phyloP scores from a whole-genome alignment of 2,888 invertebrate genomes.

The Athalia rosae region DNA sequence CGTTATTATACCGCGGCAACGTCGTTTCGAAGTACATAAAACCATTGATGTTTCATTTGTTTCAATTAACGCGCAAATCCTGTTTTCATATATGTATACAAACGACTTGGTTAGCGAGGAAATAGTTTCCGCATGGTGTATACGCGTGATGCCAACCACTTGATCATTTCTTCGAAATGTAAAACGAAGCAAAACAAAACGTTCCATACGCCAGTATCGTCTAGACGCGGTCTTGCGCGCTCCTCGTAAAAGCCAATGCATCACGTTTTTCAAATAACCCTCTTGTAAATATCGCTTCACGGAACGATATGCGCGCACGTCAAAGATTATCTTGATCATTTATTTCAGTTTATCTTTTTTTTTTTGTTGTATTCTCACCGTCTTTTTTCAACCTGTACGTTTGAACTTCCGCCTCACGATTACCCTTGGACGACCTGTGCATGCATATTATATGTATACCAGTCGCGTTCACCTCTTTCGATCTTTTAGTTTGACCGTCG shows the following conservation, averaged over 20 bases:
- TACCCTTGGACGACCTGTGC: no score
- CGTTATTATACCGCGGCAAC: background rate
- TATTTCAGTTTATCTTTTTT: no score
- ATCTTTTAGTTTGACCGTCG: conserved; percentile 1
- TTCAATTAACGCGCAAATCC: background rate
- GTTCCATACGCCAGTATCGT: conserved; percentile 8
- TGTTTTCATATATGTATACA: background rate
- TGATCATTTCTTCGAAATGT: conserved; percentile 17
- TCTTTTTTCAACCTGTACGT: no score
- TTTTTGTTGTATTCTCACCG: no score
- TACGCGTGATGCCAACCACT: background rate
- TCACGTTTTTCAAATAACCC: conserved; percentile 8
- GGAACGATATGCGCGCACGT: no score
- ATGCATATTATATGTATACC: no score
- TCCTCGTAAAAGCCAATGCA: background rate
- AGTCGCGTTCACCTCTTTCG: no score
- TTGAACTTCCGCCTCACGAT: no score
- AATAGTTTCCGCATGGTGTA: background rate
- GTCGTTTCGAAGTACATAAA: conserved; percentile 2
- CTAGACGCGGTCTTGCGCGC: conserved; percentile 23
- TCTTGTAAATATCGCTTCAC: background rate
- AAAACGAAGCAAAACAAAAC: conserved; percentile 7
- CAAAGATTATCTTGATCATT: no score
- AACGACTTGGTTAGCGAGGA: background rate
- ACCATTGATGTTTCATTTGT: background rate